These are phyloP conservation scores for Lasioglossum albipes DNA, from an alignment of 1,140 invertebrate genomes.

Conservation along the genomic window DNA sequence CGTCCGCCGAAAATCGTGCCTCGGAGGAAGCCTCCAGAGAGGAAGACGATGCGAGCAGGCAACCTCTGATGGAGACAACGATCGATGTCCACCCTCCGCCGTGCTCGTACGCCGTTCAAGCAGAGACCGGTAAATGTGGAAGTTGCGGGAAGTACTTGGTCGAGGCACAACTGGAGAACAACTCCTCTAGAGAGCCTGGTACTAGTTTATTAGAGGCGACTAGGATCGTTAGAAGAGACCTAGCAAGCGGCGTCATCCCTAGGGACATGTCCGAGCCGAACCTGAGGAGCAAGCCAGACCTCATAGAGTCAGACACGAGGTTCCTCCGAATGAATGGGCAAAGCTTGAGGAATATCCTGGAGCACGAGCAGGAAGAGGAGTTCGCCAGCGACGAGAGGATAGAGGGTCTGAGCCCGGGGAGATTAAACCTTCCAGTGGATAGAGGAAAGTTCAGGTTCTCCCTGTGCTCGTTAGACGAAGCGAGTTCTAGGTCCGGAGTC, in stretches of 20 bases:
- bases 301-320: conserved; percentile 40
- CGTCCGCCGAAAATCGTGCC: background rate
- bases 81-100: conserved; percentile 12
- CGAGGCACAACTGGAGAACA: conserved; percentile 44
- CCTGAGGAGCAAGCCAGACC: conserved; percentile 64
- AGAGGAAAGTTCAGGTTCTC: conserved; percentile 1
- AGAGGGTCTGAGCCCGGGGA: background rate
- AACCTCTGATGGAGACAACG: conserved; percentile 27
- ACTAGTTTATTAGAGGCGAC: background rate
- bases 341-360: conserved; percentile 75
- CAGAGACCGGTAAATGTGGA: conserved; percentile 33
- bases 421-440: background rate
- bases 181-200: background rate
- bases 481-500: conserved; percentile 14
- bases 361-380: conserved; percentile 67
- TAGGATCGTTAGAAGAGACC: background rate
- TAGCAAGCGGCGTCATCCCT: background rate
- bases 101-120: conserved; percentile 17
- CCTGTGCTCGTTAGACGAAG: conserved; percentile 35
- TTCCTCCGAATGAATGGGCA: conserved; percentile 63
- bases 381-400: conserved; percentile 11
- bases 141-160: conserved; percentile 48
- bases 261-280: conserved; percentile 76
- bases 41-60: conserved; percentile 15
- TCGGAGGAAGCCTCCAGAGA: background rate